These are phyloP conservation scores for Plectrocnemia conspersa DNA, from an alignment of 1,140 invertebrate species.

Conservation along the genomic window DNA sequence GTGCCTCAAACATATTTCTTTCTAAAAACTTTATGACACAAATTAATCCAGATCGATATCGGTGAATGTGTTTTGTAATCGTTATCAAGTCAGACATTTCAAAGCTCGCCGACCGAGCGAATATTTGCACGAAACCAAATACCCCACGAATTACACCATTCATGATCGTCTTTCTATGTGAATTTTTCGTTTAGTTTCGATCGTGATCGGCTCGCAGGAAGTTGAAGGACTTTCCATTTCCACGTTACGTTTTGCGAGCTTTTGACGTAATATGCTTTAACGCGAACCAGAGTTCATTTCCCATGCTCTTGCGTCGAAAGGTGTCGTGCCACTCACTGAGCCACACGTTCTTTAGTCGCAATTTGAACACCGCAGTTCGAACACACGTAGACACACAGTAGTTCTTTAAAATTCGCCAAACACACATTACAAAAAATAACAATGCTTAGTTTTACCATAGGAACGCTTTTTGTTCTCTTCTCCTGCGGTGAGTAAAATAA, in stretches of 20 bases:
- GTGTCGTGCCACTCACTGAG: slow-evolving; percentile 1
- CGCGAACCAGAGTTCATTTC: slow-evolving; percentile 5
- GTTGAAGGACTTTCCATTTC: too few relatives aligned
- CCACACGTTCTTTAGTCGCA: slow-evolving; percentile 7
- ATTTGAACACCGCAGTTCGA: slow-evolving; percentile 16
- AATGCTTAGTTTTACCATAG: background rate
- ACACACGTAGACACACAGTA: slow-evolving; percentile 3
- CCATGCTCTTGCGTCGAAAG: slow-evolving; percentile 1
- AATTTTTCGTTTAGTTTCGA: too few relatives aligned
- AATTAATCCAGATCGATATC: background rate
- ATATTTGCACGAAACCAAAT: too few relatives aligned
- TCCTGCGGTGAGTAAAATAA: slow-evolving; percentile 7
- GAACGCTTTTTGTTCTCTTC: background rate
- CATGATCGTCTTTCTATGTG: too few relatives aligned
- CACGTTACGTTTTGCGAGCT: background rate
- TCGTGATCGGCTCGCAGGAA: too few relatives aligned
- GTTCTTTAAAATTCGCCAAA: background rate
- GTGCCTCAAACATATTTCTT: too few relatives aligned
- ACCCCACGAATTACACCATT: too few relatives aligned
- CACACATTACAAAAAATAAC: background rate
- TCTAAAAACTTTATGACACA: slow-evolving; percentile 9
- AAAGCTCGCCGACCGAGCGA: too few relatives aligned
- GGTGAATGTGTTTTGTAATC: slow-evolving; percentile 1
- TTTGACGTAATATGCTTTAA: background rate
- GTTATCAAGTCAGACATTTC: background rate